phyloP scores from a whole-genome alignment of 2,888 invertebrate species.

The Elaeidobius kamerunicus region DNA sequence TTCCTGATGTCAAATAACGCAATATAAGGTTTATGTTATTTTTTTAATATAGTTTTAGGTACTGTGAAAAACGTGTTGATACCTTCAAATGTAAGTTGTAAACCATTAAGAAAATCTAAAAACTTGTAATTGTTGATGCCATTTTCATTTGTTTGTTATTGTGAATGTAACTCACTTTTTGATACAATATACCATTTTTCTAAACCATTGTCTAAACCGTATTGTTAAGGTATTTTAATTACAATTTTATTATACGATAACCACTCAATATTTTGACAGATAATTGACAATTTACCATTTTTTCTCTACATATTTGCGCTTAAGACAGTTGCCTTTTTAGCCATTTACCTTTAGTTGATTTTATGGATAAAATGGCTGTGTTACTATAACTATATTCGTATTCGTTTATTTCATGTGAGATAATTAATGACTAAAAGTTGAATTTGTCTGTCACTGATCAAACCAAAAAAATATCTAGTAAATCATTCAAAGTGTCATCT shows the following conservation, averaged over 20 bases:
- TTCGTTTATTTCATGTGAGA: neutral
- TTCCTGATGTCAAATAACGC: neutral
- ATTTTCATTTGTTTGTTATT: conserved; percentile 25
- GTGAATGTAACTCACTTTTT: conserved; percentile 24
- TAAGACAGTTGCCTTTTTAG: conserved; percentile 5
- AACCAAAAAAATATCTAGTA: conserved; percentile 25
- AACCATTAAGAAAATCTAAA: conserved; percentile 1
- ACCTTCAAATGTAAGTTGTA: neutral
- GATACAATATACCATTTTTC: conserved; percentile 28
- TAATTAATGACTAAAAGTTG: neutral
- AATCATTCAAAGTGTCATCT: conserved; percentile 29
- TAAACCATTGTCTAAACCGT: conserved; percentile 20
- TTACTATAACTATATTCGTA: conserved; percentile 10
- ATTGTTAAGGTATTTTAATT: conserved; percentile 22
- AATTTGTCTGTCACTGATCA: conserved; percentile 19
- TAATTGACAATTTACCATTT: conserved; percentile 11
- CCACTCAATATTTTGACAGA: conserved; percentile 17
- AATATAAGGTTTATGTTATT: neutral
- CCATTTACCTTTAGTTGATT: conserved; percentile 5
- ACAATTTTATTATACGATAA: conserved; percentile 12
- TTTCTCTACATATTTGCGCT: neutral
- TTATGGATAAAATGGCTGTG: conserved; percentile 19
- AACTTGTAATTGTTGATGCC: conserved; percentile 18
- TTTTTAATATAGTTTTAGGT: neutral
- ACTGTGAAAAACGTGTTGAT: too few species aligned